phyloP scores from a whole-genome alignment of 2,113 vertebrate species.

The Platichthys stellatus region DNA sequence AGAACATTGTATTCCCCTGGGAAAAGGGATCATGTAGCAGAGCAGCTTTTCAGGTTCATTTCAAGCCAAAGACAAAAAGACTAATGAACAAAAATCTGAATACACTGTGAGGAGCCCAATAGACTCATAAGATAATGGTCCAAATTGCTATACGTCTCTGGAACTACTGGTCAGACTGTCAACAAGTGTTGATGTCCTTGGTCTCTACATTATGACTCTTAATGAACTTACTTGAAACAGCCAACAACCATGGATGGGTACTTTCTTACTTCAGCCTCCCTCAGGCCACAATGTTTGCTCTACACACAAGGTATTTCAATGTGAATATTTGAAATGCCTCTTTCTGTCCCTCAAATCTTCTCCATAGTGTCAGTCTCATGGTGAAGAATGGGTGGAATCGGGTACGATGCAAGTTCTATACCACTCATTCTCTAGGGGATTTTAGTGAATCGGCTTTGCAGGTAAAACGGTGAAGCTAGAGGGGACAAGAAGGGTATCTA shows the following conservation, averaged over 20 bases:
- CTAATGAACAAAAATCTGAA: constrained; percentile 39
- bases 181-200: not conserved
- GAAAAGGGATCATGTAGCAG: constrained; percentile 34
- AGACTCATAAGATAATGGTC: not conserved
- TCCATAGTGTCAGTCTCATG: not conserved
- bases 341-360: not conserved
- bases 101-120: constrained; percentile 21
- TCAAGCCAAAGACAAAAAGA: constrained; percentile 47
- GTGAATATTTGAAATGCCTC: no score
- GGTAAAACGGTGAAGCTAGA: not conserved
- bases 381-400: not conserved
- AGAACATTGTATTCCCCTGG: constrained; percentile 64
- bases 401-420: not conserved
- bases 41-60: constrained; percentile 50
- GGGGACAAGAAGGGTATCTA: not conserved
- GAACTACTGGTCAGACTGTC: not conserved
- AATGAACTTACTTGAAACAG: not conserved
- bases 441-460: no score
- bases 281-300: not conserved
- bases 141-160: not conserved
- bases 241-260: not conserved
- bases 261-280: not conserved
- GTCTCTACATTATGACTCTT: not conserved
- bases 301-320: not conserved
- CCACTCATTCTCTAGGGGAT: not conserved